Conservation (phyloP, 2,113 vertebrate species). For the Atherinomorus stipes region DNA sequence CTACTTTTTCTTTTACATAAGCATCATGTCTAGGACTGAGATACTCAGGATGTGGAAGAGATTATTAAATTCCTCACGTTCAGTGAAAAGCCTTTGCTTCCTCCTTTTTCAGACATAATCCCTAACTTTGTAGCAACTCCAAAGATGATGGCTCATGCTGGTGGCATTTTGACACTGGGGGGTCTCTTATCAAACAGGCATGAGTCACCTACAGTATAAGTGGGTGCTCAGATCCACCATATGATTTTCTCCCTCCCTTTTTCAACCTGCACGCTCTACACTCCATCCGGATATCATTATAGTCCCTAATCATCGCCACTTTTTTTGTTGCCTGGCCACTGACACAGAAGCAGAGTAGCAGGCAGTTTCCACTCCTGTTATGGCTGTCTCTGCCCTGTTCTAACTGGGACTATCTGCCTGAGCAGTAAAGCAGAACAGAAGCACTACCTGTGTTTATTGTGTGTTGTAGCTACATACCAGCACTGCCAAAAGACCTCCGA, state of each 20-base stretch:
- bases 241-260: background rate
- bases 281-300: slow-evolving; percentile 79
- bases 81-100: slow-evolving; percentile 62
- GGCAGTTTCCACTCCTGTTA: slow-evolving; percentile 85
- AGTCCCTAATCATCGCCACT: slow-evolving; percentile 71
- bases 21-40: slow-evolving; percentile 8
- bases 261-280: slow-evolving; percentile 68
- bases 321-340: slow-evolving; percentile 68
- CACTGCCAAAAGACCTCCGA: slow-evolving; percentile 65
- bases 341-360: slow-evolving; percentile 68
- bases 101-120: slow-evolving; percentile 68
- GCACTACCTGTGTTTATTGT: slow-evolving; percentile 75
- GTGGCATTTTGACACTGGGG: slow-evolving; percentile 52
- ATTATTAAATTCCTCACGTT: slow-evolving; percentile 74
- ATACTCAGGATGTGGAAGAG: slow-evolving; percentile 55
- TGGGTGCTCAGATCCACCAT: slow-evolving; percentile 30
- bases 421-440: slow-evolving; percentile 75
- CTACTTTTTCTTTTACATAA: slow-evolving; percentile 5
- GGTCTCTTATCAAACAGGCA: slow-evolving; percentile 52
- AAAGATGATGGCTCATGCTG: slow-evolving; percentile 62
- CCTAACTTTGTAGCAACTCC: slow-evolving; percentile 49
- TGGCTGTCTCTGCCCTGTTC: slow-evolving; percentile 69
- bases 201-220: slow-evolving; percentile 66
- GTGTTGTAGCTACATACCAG: slow-evolving; percentile 64
- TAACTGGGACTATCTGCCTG: slow-evolving; percentile 64